phyloP scores from a whole-genome alignment of 2,797 vertebrate genomes.

The Semotilus atromaculatus region DNA sequence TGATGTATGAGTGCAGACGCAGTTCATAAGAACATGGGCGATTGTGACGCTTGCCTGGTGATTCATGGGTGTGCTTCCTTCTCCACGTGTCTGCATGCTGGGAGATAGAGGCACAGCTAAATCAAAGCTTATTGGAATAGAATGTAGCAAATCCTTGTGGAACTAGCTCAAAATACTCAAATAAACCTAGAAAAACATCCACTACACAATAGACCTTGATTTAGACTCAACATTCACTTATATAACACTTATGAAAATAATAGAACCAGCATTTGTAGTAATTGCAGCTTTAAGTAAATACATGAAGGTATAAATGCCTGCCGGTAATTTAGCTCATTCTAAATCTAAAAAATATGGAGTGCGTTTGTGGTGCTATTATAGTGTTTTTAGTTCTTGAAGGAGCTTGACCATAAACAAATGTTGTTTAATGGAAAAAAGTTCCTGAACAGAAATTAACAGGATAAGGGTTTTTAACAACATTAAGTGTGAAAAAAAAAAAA shows the following conservation, averaged over 20 bases:
- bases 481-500: neutral
- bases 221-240: neutral
- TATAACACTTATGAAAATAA: neutral
- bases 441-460: neutral
- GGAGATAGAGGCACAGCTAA: slow-evolving; percentile 12
- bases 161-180: neutral
- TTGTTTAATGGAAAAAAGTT: neutral
- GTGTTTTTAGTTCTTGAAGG: neutral
- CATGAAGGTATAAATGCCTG: neutral
- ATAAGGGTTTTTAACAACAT: neutral
- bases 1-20: slow-evolving; percentile 29
- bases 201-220: slow-evolving; percentile 1
- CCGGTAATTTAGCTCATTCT: neutral
- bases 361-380: neutral
- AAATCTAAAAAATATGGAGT: neutral
- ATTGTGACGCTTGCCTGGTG: slow-evolving; percentile 12
- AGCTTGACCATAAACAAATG: neutral
- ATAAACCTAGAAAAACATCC: neutral
- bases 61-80: slow-evolving; percentile 28
- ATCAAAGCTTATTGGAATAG: slow-evolving; percentile 31
- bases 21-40: slow-evolving; percentile 4
- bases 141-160: slow-evolving; percentile 6
- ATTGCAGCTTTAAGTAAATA: neutral
- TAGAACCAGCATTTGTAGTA: neutral
- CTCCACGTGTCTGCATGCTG: neutral